Base-by-base conservation (phyloP, 1,140 invertebrate species). In the Ceratina calcarata region DNA sequence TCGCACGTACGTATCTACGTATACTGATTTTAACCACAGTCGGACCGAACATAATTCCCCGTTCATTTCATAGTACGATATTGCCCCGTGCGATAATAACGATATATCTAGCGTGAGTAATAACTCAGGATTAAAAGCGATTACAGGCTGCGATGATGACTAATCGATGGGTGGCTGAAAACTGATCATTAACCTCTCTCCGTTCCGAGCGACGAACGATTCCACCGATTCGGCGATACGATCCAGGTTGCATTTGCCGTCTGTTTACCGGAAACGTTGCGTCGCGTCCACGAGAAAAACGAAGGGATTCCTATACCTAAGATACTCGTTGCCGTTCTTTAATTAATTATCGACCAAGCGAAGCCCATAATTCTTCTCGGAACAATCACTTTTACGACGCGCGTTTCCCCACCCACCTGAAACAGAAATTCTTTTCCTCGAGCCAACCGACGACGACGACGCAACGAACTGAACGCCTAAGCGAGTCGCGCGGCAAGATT, bases 91-190 rank as follows among this genome's bases (percentile, higher is more conserved):
- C 18, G 70, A 72, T 72, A 72, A 72, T 61, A 72, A 37, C 57
- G 70, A 72, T 61, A 61, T 45, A 61, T 72, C 70, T 72, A 72
- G 57, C 37, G 24, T 61, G 70, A 61, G 70, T 61, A 72, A 72
- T 72, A 72, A 72, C 57, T 72, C 70, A 72, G 70, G 57, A 72
- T 72, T 72, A 72, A 72, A 72, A 72, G 70, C 70, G 70, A 72
- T 72, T 61, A 61, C 69, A 71, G 37, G 70, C 57, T 24, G 49
- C 61, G 70, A 72, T 72, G 70, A 60, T 72, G 70, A 72, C 70
- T 72, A 72, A 72, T 72, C 57, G 70, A 72, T 72, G 70, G 57
- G 70, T 72, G 70, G 70, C 57, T 72, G 70, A 72, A 72, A 72
- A 61, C 70, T 72, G 70, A 72, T 72, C 70, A 72, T 72, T 61